phyloP scores from a whole-genome alignment of 1,140 invertebrate species.

The Drosophila leontia region DNA sequence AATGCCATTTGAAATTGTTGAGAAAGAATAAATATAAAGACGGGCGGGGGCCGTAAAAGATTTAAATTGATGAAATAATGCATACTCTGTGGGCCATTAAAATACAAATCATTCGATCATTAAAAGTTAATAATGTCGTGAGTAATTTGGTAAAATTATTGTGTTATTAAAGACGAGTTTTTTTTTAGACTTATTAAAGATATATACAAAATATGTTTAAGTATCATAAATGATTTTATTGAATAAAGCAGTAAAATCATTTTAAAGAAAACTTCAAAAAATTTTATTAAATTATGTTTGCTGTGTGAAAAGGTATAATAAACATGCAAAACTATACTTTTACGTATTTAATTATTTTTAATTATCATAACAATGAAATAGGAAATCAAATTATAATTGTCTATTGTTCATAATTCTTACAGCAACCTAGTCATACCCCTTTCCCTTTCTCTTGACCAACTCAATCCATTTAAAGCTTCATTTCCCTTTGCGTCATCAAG shows the following conservation, averaged over 20 bases:
- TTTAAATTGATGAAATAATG: slow-evolving; percentile 20
- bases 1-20: slow-evolving; percentile 72
- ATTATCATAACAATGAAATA: neutral
- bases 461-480: neutral
- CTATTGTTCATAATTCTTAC: neutral
- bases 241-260: neutral
- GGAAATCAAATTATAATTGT: neutral
- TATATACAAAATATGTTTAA: neutral
- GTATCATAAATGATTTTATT: neutral
- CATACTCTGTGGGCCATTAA: slow-evolving; percentile 49
- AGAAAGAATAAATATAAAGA: slow-evolving; percentile 45
- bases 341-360: neutral
- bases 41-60: slow-evolving; percentile 16
- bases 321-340: neutral
- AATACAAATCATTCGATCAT: slow-evolving; percentile 2
- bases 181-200: neutral
- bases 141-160: slow-evolving; percentile 6
- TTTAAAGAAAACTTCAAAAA: no score
- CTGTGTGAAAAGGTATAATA: no score
- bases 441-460: slow-evolving; percentile 7
- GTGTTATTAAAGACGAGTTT: neutral
- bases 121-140: slow-evolving; percentile 18
- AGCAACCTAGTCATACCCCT: neutral
- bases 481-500: slow-evolving; percentile 21
- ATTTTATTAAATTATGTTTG: neutral